Evolutionary conservation across 2,113 vertebrate genomes (phyloP).

Genomic region (Tonatia bakeri): DNA sequence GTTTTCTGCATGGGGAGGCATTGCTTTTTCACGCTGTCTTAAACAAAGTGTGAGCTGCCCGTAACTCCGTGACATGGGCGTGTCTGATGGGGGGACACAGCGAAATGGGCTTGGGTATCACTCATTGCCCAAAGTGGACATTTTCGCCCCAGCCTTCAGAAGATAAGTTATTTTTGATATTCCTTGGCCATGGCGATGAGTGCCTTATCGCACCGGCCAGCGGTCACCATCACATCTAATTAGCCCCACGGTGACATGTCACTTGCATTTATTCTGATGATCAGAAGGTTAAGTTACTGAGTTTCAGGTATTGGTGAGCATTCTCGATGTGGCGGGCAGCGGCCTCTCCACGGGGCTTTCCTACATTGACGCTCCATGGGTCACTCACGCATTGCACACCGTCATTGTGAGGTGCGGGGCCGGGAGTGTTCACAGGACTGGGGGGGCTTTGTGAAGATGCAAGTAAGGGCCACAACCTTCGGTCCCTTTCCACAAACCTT

Average conservation of each 20-base stretch:
- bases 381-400: background rate
- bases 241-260: background rate
- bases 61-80: background rate
- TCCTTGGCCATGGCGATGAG: background rate
- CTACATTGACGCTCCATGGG: accelerated
- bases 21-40: background rate
- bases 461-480: background rate
- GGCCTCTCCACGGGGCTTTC: background rate
- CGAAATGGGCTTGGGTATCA: background rate
- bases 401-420: background rate
- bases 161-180: background rate
- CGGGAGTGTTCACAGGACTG: background rate
- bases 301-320: background rate
- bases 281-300: background rate
- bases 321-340: background rate
- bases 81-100: background rate
- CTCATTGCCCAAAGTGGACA: background rate
- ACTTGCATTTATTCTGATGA: background rate
- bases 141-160: background rate
- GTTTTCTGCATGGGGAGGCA: background rate
- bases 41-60: background rate
- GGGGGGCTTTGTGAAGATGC: background rate
- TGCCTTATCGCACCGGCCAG: background rate
- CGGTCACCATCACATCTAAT: background rate
- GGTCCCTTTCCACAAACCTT: background rate